Base-by-base conservation (phyloP, 2,888 invertebrate genomes). In the Euclidia mi region DNA sequence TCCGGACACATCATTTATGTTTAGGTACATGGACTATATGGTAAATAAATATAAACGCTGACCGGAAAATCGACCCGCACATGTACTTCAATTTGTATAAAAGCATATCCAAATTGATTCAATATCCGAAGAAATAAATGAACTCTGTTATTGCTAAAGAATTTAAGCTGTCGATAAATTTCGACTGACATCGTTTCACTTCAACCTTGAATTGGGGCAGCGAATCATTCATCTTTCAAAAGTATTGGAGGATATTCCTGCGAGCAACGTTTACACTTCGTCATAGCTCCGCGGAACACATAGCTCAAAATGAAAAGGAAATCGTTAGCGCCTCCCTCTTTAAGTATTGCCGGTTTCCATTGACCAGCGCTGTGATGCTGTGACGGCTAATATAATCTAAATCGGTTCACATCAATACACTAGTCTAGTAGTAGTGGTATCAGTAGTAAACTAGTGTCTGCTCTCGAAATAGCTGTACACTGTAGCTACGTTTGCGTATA, bases 381-480 rank as follows among this genome's bases (percentile, higher is more conserved):
- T 37, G 37, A 51, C 65, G 51, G 63, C 51, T 65, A 74, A 46
- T 57, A 78, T 84, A 80, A 82, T 83, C 81, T 85, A 84, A 86
- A 85, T 86, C 82, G 68, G 79, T 76, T 78, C 75, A 63, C 78
- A 79, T 81, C 78, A 77, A 81, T 83, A 83, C 70, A 70, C 45
- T 52, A 70, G 50, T 56, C 45, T 52, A 70, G 50, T 56, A 42
- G 53, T 60, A 58, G 34, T 60, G 57, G 58, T 78, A 79, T 80
- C 79, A 74, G 78, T 84, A 78, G 81, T 85, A 79, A 80, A 81
- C 76, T 77, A 71, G 74, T 57, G 62, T 79, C 81, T 79, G 69
- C 75, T 78, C 79, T 83, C 76, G 70, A 85, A 87, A 88, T 84
- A 88, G 81, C 79, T 74, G 77, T 78, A 77, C 87, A 81, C 79